Base-by-base conservation (phyloP, 2,888 invertebrate genomes). In the Lepidonotus clava region DNA sequence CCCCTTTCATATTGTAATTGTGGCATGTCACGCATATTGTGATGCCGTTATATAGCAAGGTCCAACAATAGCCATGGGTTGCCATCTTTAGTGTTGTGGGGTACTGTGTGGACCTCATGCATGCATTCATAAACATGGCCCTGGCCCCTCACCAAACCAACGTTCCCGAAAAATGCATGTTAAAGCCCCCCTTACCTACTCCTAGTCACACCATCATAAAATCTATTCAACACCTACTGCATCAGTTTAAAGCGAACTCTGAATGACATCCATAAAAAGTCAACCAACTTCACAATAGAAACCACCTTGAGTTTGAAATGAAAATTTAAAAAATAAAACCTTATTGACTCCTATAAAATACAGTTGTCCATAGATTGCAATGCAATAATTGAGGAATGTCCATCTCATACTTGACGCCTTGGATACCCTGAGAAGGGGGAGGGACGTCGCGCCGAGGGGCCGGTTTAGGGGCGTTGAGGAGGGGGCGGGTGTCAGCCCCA, bases 281-380 rank as follows among this genome's bases (percentile, higher is more conserved):
- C n/a, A n/a, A n/a, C n/a, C n/a, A n/a, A n/a, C n/a, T n/a, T n/a
- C n/a, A n/a, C n/a, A n/a, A n/a, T n/a, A n/a, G n/a, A n/a, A n/a
- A n/a, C n/a, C n/a, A n/a, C n/a, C n/a, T n/a, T n/a, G n/a, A n/a
- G n/a, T n/a, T n/a, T n/a, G n/a, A n/a, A n/a, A n/a, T n/a, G n/a
- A n/a, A n/a, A n/a, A n/a, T n/a, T n/a, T n/a, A n/a, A n/a, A n/a
- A n/a, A n/a, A n/a, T n/a, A n/a, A n/a, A n/a, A n/a, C n/a, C n/a
- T n/a, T n/a, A n/a, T n/a, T n/a, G n/a, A n/a, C n/a, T n/a, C n/a
- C n/a, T n/a, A n/a, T n/a, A n/a, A n/a, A n/a, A n/a, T n/a, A 36
- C 71, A 71, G 71, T 71, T 71, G 71, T 71, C 71, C 71, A 38
- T 71, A 71, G 71, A 71, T 71, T 71, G 71, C 71, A 71, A 71